Percentiles rank a stretch among this genome's conserved stretches.
Evolutionary conservation across 2,113 vertebrate species (phyloP).

Genomic region (Microcebus murinus): DNA sequence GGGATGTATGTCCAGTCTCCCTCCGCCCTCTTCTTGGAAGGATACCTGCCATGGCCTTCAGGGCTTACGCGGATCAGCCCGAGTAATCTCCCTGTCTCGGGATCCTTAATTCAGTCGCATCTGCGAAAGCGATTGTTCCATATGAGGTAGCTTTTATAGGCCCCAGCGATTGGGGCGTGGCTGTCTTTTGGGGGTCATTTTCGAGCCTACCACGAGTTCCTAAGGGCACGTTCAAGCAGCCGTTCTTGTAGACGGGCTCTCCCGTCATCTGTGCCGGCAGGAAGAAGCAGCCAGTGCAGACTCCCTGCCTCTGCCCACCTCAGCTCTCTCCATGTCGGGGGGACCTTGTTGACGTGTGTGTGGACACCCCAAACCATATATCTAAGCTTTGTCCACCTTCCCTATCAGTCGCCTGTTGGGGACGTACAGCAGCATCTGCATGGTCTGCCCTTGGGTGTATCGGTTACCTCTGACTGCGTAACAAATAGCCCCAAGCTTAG

Average conservation of each 20-base stretch:
- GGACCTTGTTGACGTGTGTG: background rate
- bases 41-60: background rate
- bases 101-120: background rate
- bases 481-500: background rate
- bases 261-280: fast-evolving
- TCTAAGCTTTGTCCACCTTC: background rate
- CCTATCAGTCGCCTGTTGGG: background rate
- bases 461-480: fast-evolving
- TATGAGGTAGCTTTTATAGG: background rate
- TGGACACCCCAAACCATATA: background rate
- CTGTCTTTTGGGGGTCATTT: background rate
- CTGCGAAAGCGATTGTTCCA: background rate
- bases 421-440: background rate
- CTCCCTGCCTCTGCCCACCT: background rate
- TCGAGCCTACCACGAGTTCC: background rate
- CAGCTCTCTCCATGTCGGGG: background rate
- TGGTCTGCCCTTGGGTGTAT: background rate
- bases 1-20: too few relatives aligned
- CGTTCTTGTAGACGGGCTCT: background rate
- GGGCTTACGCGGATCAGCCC: background rate
- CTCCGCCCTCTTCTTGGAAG: too few relatives aligned
- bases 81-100: background rate
- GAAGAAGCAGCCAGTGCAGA: background rate
- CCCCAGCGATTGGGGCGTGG: fast-evolving
- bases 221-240: background rate